Base-by-base conservation (phyloP, 2,888 invertebrate species). In the Pollenia angustigena region DNA sequence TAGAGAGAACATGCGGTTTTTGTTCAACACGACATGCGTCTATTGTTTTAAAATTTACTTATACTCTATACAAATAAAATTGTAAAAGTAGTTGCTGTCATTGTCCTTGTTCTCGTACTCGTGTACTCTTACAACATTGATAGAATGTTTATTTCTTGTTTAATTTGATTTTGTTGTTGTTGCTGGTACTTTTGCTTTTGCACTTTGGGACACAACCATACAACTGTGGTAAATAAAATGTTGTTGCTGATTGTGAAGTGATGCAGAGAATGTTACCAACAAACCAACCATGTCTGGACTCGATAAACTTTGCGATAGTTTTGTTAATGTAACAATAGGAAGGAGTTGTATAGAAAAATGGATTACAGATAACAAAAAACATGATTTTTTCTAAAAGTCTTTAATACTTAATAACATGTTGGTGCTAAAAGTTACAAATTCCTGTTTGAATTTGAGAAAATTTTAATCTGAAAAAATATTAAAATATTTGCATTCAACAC, bases 1-100 rank as follows among this genome's bases (percentile, higher is more conserved):
- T 16, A 83, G 80, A 83, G 83, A 87, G 23, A 87, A 83, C 83
- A 83, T 83, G 83, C 80, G 86, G 83, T 87, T 86, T 83, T 83
- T 83, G 71, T 81, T 72, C 23, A 83, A 87, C 83, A 87, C 83
- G 83, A 87, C 72, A 81, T 83, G 83, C 83, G 86, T 81, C 83
- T 87, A 66, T 80, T 79, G 66, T 83, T 87, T 81, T 80, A 42
- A 83, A 83, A 81, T 81, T 81, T 83, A 87, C 83, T 81, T 81
- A 71, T 83, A 64, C 76, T 81, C 50, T 48, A 32, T 76, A 50
- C 83, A 81, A 76, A 83, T 86, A 76, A 69, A 87, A 76, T 71
- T 87, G 79, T 76, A 80, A 23, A 71, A 80, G 71, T 78, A 60
- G 69, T 68, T 80, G 50, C 60, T 75, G 60, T 71, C 54, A 76